Percentiles rank a stretch among this genome's conserved stretches.
Evolutionary conservation across 2,888 invertebrate species (phyloP).

Genomic region (Drosophila borborema): DNA sequence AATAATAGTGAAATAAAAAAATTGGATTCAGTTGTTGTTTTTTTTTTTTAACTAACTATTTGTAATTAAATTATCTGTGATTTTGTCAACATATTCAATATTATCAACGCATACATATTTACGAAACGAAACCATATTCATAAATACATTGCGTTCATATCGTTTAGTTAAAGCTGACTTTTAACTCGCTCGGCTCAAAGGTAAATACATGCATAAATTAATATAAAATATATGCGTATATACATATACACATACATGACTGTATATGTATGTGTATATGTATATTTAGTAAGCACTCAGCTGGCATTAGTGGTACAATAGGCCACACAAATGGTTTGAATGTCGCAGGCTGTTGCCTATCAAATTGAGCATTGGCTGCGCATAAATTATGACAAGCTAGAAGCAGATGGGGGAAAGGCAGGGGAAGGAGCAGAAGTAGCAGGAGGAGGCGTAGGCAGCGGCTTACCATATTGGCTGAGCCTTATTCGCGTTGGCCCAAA

Average conservation of each 20-base stretch:
- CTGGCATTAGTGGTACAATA: constrained; percentile 45
- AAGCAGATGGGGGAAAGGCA: background rate
- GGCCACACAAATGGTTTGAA: constrained; percentile 64
- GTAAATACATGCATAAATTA: constrained; percentile 50
- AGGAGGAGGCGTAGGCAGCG: constrained; percentile 6
- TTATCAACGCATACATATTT: constrained; percentile 35
- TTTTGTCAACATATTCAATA: constrained; percentile 74
- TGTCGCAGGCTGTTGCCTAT: constrained; percentile 66
- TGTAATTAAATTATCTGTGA: constrained; percentile 78
- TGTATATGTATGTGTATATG: background rate
- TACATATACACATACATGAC: background rate
- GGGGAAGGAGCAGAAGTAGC: background rate
- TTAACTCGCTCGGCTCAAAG: constrained; percentile 48
- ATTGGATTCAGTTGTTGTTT: background rate
- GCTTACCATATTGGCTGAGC: constrained; percentile 51
- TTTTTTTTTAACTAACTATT: constrained; percentile 33
- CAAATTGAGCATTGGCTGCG: constrained; percentile 68
- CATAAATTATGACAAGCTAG: constrained; percentile 69
- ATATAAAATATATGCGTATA: constrained; percentile 5
- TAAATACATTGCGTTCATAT: constrained; percentile 33
- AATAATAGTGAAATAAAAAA: constrained; percentile 40
- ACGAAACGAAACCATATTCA: constrained; percentile 20
- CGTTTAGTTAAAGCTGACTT: constrained; percentile 44
- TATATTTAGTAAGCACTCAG: constrained; percentile 31
- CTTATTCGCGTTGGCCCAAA: constrained; percentile 59